Percentiles rank a stretch among this genome's conserved stretches.
phyloP scores from a whole-genome alignment of 2,888 invertebrate species.

The Calliphora vomitoria region DNA sequence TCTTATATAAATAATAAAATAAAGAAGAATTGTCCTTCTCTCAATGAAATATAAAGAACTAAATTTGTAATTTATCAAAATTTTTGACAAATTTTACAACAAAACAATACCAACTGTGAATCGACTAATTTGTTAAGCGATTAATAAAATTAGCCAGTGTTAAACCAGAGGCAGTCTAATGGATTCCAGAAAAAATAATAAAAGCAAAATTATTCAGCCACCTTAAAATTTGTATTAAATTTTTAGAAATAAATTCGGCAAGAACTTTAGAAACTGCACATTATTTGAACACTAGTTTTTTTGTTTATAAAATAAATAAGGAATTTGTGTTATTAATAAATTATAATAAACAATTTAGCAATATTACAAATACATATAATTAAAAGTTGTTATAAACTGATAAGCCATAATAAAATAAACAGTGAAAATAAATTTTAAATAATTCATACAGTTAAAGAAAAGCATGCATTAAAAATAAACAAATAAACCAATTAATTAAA shows the following conservation, averaged over 20 bases:
- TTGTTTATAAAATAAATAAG: neutral
- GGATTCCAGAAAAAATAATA: neutral
- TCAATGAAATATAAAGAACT: too few relatives aligned
- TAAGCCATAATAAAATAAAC: conserved; percentile 1
- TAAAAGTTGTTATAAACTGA: conserved; percentile 27
- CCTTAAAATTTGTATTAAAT: neutral
- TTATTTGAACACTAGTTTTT: neutral
- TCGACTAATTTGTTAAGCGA: too few relatives aligned
- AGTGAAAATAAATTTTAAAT: neutral
- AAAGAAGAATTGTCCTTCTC: too few relatives aligned
- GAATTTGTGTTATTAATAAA: neutral
- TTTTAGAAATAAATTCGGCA: neutral
- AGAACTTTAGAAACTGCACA: neutral
- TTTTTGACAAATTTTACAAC: too few relatives aligned
- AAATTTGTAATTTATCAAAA: too few relatives aligned
- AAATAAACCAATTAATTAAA: conserved; percentile 42
- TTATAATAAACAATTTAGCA: neutral
- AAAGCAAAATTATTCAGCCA: conserved; percentile 4
- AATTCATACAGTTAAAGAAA: conserved; percentile 1
- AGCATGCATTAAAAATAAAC: conserved; percentile 38
- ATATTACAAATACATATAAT: neutral
- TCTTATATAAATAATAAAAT: too few relatives aligned
- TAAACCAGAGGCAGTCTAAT: neutral
- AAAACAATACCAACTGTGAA: too few relatives aligned
- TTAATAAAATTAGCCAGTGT: neutral